Evolutionary conservation across 92 coral and sea anemone species (phyloP).

Genomic region (Muricea muricata): DNA sequence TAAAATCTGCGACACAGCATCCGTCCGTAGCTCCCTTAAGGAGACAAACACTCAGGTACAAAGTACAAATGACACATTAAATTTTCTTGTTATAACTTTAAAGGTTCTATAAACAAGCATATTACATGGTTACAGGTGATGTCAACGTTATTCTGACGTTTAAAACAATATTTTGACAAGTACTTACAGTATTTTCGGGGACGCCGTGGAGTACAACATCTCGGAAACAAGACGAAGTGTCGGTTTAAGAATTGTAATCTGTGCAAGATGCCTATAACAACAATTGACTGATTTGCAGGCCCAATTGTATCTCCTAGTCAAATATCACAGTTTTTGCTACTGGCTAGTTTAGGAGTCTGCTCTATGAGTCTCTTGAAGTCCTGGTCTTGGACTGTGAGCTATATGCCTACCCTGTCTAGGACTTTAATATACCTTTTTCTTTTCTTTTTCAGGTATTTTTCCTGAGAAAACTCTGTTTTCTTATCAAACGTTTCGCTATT

Average conservation of each 20-base stretch:
- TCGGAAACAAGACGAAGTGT: slow-evolving; percentile 78
- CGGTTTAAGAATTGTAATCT: slow-evolving; percentile 77
- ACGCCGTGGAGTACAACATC: slow-evolving; percentile 74
- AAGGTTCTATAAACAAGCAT: no score
- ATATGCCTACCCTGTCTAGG: background rate
- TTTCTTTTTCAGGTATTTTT: slow-evolving; percentile 92
- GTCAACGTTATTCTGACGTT: no score
- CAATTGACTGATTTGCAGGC: no score
- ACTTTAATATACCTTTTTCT: slow-evolving; percentile 72
- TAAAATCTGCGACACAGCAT: slow-evolving; percentile 86
- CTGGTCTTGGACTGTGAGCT: no score
- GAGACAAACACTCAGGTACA: background rate
- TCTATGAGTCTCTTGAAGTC: no score
- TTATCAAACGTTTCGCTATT: slow-evolving; percentile 92
- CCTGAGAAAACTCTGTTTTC: slow-evolving; percentile 96
- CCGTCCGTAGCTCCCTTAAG: slow-evolving; percentile 84
- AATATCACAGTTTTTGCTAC: no score
- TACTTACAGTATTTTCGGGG: slow-evolving; percentile 80
- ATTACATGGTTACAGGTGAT: no score
- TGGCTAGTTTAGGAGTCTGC: no score
- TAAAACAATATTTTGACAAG: background rate
- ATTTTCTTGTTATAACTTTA: no score
- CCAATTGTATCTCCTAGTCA: background rate
- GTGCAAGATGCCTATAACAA: slow-evolving; percentile 81
- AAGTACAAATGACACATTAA: no score